Evolutionary conservation across 2,888 invertebrate species (phyloP), one percentile per base, ranked within the genome.

Genomic region (Kuschelorhynchus macadamiae): DNA sequence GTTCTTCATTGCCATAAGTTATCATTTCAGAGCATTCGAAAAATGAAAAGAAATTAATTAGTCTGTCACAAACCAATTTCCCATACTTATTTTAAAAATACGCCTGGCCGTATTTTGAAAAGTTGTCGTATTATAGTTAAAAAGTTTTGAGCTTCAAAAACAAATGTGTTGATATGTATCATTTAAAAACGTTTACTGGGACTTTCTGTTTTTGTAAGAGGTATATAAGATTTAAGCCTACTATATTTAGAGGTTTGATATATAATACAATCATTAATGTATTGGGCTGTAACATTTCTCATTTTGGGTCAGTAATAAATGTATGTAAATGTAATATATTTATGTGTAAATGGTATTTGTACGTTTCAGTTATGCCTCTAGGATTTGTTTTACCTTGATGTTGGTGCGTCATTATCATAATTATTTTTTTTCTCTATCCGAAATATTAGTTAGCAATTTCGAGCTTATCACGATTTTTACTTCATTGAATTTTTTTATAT

Each of bases 381-480:
- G 44, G 57, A 32, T 57, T 57, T 14, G 42, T 57, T 33, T 59
- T 59, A 17, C 59, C 7, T 59, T 49, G n/a, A 36, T 59, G 59
- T 17, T 59, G 33, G 14, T 42, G 42, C 3, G 7, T 47, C 2
- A 47, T 56, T 18, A 56, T 5, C 42, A 56, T 42, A 21, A 56
- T 56, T 56, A n/a, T n/a, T 56, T 36, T 39, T 56, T 30, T 21
- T 41, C 25, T 3, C n/a, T 18, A 11, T 56, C 44, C 9, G 12
- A 18, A 25, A 42, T 41, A 42, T 21, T 56, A 14, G 18, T 56
- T 18, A 42, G 11, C 14, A 56, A 41, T 42, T 56, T 53, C 9
- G 36, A 14, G 7, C 53, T 36, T 11, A 5, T 4, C 0, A 53
- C 7, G 11, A 53, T 18, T 53, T 36, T 53, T n/a, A 36, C 4